Evolutionary conservation across 2,113 vertebrate species (phyloP).

Genomic region (Micronycteris hirsuta): DNA sequence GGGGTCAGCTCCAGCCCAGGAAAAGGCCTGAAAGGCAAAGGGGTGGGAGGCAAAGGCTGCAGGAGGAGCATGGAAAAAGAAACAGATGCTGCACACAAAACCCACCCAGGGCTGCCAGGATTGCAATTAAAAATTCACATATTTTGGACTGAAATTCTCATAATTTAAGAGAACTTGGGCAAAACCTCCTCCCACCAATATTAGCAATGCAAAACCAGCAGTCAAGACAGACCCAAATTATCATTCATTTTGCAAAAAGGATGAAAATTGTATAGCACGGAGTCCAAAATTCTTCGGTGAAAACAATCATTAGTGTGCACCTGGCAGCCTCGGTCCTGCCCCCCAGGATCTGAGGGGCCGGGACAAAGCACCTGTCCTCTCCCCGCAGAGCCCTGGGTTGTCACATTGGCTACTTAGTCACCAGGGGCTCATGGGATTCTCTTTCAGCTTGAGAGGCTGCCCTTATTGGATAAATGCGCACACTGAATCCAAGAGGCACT

Average conservation of each 20-base stretch:
- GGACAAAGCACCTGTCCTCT: not conserved
- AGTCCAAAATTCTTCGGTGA: slow-evolving; percentile 67
- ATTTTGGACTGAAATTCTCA: slow-evolving; percentile 72
- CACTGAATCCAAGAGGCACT: not conserved
- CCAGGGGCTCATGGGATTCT: not conserved
- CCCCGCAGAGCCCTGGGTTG: not conserved
- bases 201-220: slow-evolving; percentile 75
- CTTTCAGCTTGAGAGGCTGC: not conserved
- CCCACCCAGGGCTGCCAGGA: slow-evolving; percentile 67
- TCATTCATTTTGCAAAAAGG: slow-evolving; percentile 73
- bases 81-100: slow-evolving; percentile 68
- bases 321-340: slow-evolving; percentile 48
- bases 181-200: slow-evolving; percentile 70
- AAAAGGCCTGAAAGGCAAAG: slow-evolving; percentile 23
- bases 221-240: slow-evolving; percentile 75
- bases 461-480: not conserved
- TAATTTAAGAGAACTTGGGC: slow-evolving; percentile 74
- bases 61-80: slow-evolving; percentile 48
- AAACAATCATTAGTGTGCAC: slow-evolving; percentile 73
- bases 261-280: slow-evolving; percentile 66
- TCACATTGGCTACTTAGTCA: not conserved
- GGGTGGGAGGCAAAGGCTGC: not conserved
- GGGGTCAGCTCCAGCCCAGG: not conserved
- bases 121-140: slow-evolving; percentile 74
- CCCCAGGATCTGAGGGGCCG: not conserved